phyloP scores from a whole-genome alignment of 2,888 invertebrate genomes.

The Piscicola geometra region DNA sequence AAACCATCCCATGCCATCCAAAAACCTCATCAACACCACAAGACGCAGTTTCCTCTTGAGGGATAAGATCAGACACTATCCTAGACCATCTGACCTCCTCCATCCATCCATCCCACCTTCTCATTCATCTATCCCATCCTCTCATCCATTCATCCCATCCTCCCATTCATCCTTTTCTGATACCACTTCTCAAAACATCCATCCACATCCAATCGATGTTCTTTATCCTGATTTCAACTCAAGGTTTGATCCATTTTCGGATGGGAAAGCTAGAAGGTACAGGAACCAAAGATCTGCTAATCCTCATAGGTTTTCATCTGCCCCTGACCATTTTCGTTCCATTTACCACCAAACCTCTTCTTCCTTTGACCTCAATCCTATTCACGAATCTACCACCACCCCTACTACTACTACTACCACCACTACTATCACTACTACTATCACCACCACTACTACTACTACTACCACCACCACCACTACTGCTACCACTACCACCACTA shows the following conservation, averaged over 20 bases:
- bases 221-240: neutral
- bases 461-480: no score
- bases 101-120: no score
- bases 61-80: conserved; percentile 15
- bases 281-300: neutral
- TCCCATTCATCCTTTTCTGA: no score
- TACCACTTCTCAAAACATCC: no score
- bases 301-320: neutral
- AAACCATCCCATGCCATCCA: neutral
- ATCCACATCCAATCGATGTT: neutral
- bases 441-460: no score
- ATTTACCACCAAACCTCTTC: neutral
- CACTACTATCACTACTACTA: no score
- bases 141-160: no score
- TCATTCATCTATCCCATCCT: no score
- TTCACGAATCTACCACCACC: neutral
- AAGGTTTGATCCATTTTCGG: neutral
- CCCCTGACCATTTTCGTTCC: neutral
- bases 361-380: neutral
- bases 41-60: conserved; percentile 19
- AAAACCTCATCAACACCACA: conserved; percentile 5
- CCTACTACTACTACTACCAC: neutral
- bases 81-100: neutral
- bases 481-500: no score
- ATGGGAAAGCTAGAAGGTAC: neutral